phyloP scores from a whole-genome alignment of 37 sponge, comb jelly and placozoan species.

The Lycopodina hypogea region DNA sequence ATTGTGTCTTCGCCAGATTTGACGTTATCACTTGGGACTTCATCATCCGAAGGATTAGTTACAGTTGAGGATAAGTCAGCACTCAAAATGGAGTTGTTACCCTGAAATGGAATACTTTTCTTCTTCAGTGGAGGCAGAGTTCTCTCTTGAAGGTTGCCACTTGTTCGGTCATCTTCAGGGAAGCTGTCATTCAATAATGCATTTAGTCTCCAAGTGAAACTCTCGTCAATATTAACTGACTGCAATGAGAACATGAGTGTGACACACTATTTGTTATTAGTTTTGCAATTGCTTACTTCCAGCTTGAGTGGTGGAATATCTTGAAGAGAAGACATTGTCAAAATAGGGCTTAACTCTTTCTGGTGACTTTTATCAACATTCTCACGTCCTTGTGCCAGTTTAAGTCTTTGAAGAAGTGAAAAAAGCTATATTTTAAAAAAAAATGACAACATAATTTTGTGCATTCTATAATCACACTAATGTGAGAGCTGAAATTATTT shows the following conservation, averaged over 20 bases:
- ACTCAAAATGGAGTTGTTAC: not conserved
- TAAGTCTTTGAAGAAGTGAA: slow-evolving; percentile 40
- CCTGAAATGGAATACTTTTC: not conserved
- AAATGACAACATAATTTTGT: not conserved
- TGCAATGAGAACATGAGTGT: too few relatives aligned
- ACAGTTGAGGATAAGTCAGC: not conserved
- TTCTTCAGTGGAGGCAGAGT: not conserved
- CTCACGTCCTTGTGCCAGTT: slow-evolving; percentile 3
- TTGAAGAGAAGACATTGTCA: not conserved
- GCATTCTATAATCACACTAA: not conserved
- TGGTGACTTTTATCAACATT: not conserved
- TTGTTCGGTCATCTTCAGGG: too few relatives aligned
- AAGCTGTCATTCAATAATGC: too few relatives aligned
- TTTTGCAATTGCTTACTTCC: too few relatives aligned
- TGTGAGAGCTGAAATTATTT: not conserved
- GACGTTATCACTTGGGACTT: not conserved
- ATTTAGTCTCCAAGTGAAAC: too few relatives aligned
- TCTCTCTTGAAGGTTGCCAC: not conserved
- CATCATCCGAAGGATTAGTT: not conserved
- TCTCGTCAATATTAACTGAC: too few relatives aligned
- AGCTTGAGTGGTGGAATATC: slow-evolving; percentile 5
- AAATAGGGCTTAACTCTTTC: not conserved
- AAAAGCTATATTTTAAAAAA: slow-evolving; percentile 18
- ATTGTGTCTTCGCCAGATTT: too few relatives aligned
- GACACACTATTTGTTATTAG: too few relatives aligned